A percentile compares a stretch with the other conserved stretches of the same genome.
Evolutionary conservation across 2,888 invertebrate genomes (phyloP).

Genomic region (Smittia aterrima): DNA sequence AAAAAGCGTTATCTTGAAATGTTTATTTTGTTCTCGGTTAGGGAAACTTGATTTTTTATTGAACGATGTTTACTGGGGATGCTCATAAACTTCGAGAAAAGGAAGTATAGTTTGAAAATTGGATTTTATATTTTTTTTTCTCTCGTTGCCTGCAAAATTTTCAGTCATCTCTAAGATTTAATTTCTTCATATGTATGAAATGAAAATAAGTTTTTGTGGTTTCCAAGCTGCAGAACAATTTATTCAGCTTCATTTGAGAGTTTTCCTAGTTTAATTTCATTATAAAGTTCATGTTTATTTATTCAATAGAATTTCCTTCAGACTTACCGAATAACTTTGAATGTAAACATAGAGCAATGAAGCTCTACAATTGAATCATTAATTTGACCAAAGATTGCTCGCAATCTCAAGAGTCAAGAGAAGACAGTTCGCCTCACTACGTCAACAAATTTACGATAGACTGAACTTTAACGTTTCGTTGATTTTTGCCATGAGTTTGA

Average conservation of each 20-base stretch:
- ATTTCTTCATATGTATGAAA: too few relatives aligned
- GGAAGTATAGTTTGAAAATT: too few relatives aligned
- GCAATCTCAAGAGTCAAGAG: conserved; percentile 13
- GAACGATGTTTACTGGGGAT: too few relatives aligned
- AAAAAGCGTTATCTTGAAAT: too few relatives aligned
- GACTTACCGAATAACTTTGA: not conserved
- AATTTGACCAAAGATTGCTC: not conserved
- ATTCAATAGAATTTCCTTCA: not conserved
- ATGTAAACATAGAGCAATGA: not conserved
- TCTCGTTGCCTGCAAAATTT: too few relatives aligned
- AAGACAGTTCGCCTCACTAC: not conserved
- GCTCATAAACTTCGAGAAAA: too few relatives aligned
- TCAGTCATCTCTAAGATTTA: too few relatives aligned
- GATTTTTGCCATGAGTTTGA: conserved; percentile 2
- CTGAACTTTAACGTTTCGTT: conserved; percentile 12
- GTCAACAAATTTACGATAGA: not conserved
- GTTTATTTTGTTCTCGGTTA: too few relatives aligned
- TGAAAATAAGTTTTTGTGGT: too few relatives aligned
- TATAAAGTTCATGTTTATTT: not conserved
- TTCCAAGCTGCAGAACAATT: not conserved
- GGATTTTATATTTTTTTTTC: too few relatives aligned
- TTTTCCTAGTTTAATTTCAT: conserved; percentile 2
- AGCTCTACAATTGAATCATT: not conserved
- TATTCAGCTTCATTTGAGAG: not conserved
- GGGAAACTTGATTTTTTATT: too few relatives aligned